Evolutionary conservation across 2,113 vertebrate genomes (phyloP).

Genomic region (Recurvirostra avosetta): DNA sequence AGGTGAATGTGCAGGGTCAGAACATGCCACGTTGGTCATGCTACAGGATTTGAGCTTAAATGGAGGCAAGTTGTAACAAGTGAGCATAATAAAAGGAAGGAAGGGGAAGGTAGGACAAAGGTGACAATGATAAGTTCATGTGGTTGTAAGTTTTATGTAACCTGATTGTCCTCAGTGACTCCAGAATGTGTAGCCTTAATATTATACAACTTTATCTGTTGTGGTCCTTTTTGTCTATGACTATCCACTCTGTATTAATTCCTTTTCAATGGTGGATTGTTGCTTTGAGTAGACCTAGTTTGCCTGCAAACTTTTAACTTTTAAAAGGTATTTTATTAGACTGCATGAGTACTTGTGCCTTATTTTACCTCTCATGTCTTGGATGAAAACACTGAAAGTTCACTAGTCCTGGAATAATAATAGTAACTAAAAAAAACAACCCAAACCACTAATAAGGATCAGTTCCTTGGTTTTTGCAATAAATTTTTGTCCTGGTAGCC

Average conservation of each 20-base stretch:
- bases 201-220: neutral
- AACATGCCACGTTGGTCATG: neutral
- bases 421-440: neutral
- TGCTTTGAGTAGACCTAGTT: neutral
- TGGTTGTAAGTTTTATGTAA: neutral
- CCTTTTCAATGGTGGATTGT: neutral
- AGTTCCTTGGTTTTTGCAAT: neutral
- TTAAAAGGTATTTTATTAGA: neutral
- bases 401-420: neutral
- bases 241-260: fast-evolving
- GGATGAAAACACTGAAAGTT: neutral
- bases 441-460: neutral
- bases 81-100: neutral
- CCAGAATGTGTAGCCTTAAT: neutral
- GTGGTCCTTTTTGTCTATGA: neutral
- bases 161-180: neutral
- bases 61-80: neutral
- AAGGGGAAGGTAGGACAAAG: neutral
- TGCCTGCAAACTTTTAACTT: neutral
- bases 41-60: neutral
- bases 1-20: neutral
- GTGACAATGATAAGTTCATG: neutral
- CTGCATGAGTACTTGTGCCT: neutral
- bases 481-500: neutral
- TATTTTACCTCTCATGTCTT: neutral